Base-by-base conservation (phyloP, 2,797 vertebrate species). In the Pangasius mekongensis region DNA sequence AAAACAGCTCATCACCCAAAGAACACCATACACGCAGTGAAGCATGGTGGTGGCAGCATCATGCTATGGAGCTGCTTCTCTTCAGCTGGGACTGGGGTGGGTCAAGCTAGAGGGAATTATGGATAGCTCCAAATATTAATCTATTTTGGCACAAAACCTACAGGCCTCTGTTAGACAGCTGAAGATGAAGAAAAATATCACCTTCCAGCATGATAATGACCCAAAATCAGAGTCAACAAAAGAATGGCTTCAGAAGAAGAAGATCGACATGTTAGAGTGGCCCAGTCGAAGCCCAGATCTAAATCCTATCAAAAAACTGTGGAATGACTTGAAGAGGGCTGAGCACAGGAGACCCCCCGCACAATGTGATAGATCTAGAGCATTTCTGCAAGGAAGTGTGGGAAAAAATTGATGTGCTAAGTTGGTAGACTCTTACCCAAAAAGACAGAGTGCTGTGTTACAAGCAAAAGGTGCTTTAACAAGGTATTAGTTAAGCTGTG, bases 11-110 rank as follows among this genome's bases (percentile, higher is more conserved):
- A 43, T 30, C 16, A 66, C 24, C 24, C 5, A n/a, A n/a, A 60
- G 33, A 81, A 80, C 54, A 56, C 27, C 14, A 11, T 8, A 33
- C 60, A 84, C 64, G 54, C 16, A 24, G 27, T 33, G 47, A 69
- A 84, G 64, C 58, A 66, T 47, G 36, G 80, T 62, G n/a, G 64
- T 52, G 82, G 82, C 16, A 52, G 16, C 82, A 67, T 69, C 47
- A 67, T 22, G 82, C 27, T 24, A 33, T 52, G 58, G 24, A 66
- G 0, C 10, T 43, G 8, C 22, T 47, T 43, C 13, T 64, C 27
- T 67, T 67, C 27, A 67, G 39, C 43, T 66, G 43, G 33, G 18
- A 81, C 13, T 24, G 2, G 18, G 16, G 0, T 22, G 3, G 33
- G 52, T 80, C 8, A 56, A 13, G 20, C 24, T 24, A 58, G 27